A percentile compares a stretch with the other conserved stretches of the same genome.
Conservation (phyloP, 1,140 invertebrate genomes). For the Melanaphis sacchari region DNA sequence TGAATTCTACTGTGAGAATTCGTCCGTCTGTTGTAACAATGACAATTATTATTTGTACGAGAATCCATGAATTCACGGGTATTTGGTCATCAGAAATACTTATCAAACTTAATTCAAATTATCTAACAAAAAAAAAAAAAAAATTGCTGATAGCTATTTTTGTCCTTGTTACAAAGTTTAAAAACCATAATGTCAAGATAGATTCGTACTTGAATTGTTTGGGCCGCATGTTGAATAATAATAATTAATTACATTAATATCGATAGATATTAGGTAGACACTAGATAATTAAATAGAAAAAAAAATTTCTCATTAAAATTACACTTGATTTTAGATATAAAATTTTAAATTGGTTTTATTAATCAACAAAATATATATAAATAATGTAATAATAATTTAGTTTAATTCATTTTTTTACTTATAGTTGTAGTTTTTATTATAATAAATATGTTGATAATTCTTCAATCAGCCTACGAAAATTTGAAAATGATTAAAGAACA, state of each 20-base stretch:
- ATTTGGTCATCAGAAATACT: constrained; percentile 11
- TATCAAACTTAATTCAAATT: not conserved
- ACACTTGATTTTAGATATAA: not conserved
- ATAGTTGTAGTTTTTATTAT: not conserved
- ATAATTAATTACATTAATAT: constrained; percentile 1
- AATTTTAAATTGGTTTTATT: not conserved
- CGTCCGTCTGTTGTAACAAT: not conserved
- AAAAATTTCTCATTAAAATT: not conserved
- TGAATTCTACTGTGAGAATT: not conserved
- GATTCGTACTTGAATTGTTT: not conserved
- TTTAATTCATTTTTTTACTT: not conserved
- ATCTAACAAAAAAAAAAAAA: not conserved
- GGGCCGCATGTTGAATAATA: not conserved
- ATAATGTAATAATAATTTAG: not conserved
- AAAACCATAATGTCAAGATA: not conserved
- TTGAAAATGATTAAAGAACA: not conserved
- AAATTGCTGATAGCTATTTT: not conserved
- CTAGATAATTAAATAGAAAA: not conserved
- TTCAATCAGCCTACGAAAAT: not conserved
- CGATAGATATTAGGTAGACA: no score
- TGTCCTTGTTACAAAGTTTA: not conserved
- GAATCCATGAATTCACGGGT: not conserved
- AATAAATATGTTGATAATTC: not conserved
- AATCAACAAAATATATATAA: not conserved
- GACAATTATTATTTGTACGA: not conserved